Evolutionary conservation across 2,888 invertebrate species (phyloP), one percentile per base, ranked within the genome.

Genomic region (Chouioia cunea): DNA sequence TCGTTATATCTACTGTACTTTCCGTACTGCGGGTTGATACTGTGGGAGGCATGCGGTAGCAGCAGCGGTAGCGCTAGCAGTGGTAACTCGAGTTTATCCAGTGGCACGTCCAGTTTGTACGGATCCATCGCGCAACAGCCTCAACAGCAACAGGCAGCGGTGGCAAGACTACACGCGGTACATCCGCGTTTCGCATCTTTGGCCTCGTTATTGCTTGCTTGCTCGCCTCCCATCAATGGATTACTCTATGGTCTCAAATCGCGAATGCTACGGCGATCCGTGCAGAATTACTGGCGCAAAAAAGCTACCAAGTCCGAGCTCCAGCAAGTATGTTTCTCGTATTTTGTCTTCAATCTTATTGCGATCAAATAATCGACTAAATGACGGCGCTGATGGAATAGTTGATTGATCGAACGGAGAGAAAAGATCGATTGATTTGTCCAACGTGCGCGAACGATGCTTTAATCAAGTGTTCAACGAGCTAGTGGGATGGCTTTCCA

Each of bases 221-320:
- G 91, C 70, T 91, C 93, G 6, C 91, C 93, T 2, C 90, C 91
- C 0, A 88, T 93, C 47, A 93, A 94, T 81, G 91, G 92, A n/a
- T 89, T 93, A 62, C 86, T 94, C 52, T 94, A 94, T 80, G 94
- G 94, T 50, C 88, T 94, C 62, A 90, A 92, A 81, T 93, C 92
- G 83, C 91, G 91, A 83, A 89, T 90, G 0, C 85, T 94, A 47
- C 88, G 91, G 70, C 91, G 92, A 80, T 91, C 93, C 63, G 90
- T 94, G 77, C 89, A 92, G 77, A 93, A 93, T 82, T 93, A 93
- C 82, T 91, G 92, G 89, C 88, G 93, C 58, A 93, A 93, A 85
- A 90, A 93, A 81, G 89, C 92, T 86, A 92, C 92, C 2, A 93
- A 93, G 83, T 92, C 91, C 80, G 93, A 93, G 82, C 90, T 93